phyloP scores from a whole-genome alignment of 1,140 invertebrate genomes.

The Leptopilina boulardi region DNA sequence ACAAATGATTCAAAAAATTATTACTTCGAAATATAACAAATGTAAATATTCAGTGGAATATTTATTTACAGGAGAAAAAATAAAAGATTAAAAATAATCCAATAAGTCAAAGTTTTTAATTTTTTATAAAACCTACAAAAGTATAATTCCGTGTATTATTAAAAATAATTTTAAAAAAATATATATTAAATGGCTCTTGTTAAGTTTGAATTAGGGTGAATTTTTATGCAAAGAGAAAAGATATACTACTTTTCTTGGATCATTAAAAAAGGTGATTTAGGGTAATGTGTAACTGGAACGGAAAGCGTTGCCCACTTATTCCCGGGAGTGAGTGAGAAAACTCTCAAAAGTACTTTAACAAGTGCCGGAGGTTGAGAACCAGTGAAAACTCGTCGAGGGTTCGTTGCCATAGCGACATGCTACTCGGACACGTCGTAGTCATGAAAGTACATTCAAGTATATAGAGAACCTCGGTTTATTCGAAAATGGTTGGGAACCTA shows the following conservation, averaged over 20 bases:
- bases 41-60: too few species aligned
- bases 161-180: too few species aligned
- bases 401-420: constrained; percentile 57
- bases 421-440: constrained; percentile 54
- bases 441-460: constrained; percentile 35
- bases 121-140: too few species aligned
- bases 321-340: constrained; percentile 1
- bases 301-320: background rate
- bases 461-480: constrained; percentile 42
- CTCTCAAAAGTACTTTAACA: constrained; percentile 9
- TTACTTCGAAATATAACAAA: too few species aligned
- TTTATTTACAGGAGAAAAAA: too few species aligned
- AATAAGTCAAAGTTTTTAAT: too few species aligned
- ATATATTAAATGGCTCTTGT: background rate
- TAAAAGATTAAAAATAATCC: too few species aligned
- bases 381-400: constrained; percentile 22
- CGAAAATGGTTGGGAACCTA: constrained; percentile 28
- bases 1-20: too few species aligned
- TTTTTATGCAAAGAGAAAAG: background rate
- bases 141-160: too few species aligned
- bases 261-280: constrained; percentile 18
- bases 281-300: constrained; percentile 12
- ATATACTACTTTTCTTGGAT: constrained; percentile 11
- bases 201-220: background rate
- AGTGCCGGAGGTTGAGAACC: constrained; percentile 13